These are phyloP conservation scores for Oscheius sp. DNA, from an alignment of 2,888 invertebrate species.

Conservation along the genomic window DNA sequence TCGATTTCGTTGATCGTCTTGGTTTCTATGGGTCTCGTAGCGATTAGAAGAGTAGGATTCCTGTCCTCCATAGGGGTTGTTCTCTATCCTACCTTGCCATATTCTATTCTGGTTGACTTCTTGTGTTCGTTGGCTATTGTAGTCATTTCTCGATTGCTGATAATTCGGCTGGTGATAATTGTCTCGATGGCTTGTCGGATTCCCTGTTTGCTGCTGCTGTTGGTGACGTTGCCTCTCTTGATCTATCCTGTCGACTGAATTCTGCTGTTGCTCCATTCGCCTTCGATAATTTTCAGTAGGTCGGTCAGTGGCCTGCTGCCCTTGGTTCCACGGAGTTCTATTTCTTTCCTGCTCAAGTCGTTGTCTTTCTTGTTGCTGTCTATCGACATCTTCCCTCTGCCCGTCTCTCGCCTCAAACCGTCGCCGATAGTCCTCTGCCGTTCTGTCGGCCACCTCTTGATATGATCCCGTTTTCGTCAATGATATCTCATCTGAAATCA, in stretches of 20 bases:
- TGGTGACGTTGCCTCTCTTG: background rate
- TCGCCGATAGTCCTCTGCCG: constrained; percentile 17
- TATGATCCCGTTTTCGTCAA: constrained; percentile 18
- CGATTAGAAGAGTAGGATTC: no score
- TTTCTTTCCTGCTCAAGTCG: background rate
- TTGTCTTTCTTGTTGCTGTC: background rate
- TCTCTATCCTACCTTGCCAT: constrained; percentile 2
- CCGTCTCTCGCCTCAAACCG: constrained; percentile 9
- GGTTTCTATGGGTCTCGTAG: background rate
- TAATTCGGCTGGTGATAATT: background rate
- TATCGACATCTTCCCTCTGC: background rate
- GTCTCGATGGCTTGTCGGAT: background rate
- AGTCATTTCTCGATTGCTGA: background rate
- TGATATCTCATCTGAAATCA: constrained; percentile 26
- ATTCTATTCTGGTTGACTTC: background rate
- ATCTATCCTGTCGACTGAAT: background rate
- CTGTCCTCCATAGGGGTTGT: no score
- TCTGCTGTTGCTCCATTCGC: background rate
- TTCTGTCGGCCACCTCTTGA: constrained; percentile 17
- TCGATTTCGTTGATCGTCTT: constrained; percentile 12
- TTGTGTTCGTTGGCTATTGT: background rate
- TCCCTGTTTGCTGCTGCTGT: background rate
- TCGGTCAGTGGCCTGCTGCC: no score
- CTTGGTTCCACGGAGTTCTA: no score
- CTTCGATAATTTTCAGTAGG: background rate